phyloP scores from a whole-genome alignment of 2,797 vertebrate species.

The Ciconia nigra region DNA sequence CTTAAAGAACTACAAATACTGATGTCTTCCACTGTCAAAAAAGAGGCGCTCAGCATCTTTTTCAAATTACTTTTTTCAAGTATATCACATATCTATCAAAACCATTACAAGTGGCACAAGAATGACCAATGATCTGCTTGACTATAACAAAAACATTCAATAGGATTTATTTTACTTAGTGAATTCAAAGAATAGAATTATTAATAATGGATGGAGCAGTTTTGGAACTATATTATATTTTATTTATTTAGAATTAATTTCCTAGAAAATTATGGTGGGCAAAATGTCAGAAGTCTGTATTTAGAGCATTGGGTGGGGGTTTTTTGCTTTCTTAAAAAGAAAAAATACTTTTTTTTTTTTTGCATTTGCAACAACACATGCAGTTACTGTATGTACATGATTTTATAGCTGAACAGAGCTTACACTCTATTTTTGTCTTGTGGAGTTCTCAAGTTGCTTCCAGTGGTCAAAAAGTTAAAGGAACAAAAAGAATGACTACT shows the following conservation, averaged over 20 bases:
- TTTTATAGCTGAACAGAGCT: neutral
- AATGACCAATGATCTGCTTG: neutral
- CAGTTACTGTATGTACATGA: neutral
- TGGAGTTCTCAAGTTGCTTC: neutral
- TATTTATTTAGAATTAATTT: neutral
- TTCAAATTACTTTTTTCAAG: neutral
- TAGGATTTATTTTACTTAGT: neutral
- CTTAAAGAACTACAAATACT: neutral
- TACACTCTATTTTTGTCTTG: neutral
- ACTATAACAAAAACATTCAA: neutral
- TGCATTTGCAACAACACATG: neutral
- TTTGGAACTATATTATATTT: neutral
- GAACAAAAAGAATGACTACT: neutral
- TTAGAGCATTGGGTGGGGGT: accelerated
- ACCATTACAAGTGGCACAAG: neutral
- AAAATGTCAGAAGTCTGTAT: neutral
- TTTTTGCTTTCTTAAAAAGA: neutral
- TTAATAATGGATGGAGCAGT: neutral
- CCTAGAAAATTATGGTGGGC: neutral
- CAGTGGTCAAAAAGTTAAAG: neutral
- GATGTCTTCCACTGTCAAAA: neutral
- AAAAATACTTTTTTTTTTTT: neutral
- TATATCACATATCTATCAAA: neutral
- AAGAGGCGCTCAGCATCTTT: neutral
- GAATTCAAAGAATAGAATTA: neutral